Base-by-base conservation (phyloP, 2,113 vertebrate species). In the Cynocephalus volans region DNA sequence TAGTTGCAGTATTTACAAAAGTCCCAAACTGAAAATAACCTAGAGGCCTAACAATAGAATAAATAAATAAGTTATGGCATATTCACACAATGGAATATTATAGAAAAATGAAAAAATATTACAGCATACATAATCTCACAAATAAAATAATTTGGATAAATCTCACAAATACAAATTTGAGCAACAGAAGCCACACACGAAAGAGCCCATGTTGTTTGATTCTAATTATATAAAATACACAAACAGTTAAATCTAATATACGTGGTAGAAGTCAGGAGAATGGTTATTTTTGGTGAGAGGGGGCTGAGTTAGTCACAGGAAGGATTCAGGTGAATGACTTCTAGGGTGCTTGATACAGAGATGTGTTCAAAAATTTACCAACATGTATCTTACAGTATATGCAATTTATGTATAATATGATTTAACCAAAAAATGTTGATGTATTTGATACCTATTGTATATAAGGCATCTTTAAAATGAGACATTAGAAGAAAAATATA, bases 81-180 rank as follows among this genome's bases (percentile, higher is more conserved):
- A 69, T 18, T 85, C 19, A 88, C 8, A 62, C 1, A 86, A 23
- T 60, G 1, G 60, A 82, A 75, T 54, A 65, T 45, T 64, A 69
- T 45, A 80, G 1, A 95, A 9, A 24, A 95, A 88, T 76, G 36
- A 41, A 9, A 92, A 50, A n/a, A 77, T 73, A 84, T 95, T 18
- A 56, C 52, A 60, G 21, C 31, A 81, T 28, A 50, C 12, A 31
- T 56, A 95, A 95, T 52, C 28, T 85, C 24, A 89, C 17, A 64
- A 41, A 41, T 41, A 41, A 41, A 41, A 41, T 41, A 41, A 41
- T 41, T 41, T 41, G 41, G 41, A 41, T 41, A 41, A 95, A 95
- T 52, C 28, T 85, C 24, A 89, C 17, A 64, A 86, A 70, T n/a
- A 64, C 17, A 67, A 70, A 86, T 23, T 58, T 72, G 48, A 86